A percentile compares a stretch with the other conserved stretches of the same genome.
phyloP scores from a whole-genome alignment of 2,797 vertebrate genomes.

The Cygnus olor region DNA sequence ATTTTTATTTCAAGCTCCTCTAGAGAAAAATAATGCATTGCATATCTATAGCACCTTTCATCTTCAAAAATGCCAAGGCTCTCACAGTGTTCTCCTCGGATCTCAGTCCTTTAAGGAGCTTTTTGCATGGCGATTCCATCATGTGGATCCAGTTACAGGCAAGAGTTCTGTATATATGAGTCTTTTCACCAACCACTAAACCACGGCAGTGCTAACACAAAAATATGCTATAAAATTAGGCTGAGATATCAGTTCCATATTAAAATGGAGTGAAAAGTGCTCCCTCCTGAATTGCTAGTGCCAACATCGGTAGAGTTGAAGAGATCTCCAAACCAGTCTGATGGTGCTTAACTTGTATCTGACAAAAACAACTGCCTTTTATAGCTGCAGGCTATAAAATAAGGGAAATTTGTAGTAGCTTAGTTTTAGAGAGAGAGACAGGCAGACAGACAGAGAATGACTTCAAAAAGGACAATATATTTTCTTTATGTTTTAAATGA shows the following conservation, averaged over 20 bases:
- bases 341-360: background rate
- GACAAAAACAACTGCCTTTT: background rate
- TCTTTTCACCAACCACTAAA: conserved; percentile 10
- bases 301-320: background rate
- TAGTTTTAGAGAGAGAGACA: background rate
- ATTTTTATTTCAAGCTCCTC: background rate
- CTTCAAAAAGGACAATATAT: background rate
- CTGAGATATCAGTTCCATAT: conserved; percentile 2
- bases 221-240: conserved; percentile 33
- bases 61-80: background rate
- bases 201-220: background rate
- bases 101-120: background rate
- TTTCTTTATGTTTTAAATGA: background rate
- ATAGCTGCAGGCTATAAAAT: background rate
- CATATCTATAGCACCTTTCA: background rate
- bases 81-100: background rate
- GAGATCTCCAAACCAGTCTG: background rate
- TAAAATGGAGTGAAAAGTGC: conserved; percentile 26
- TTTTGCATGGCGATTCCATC: background rate
- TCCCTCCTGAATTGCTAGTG: conserved; percentile 47
- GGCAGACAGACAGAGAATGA: background rate
- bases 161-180: background rate
- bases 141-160: background rate
- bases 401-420: background rate
- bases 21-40: background rate